These are phyloP conservation scores for Peromyscus aztecus DNA, from an alignment of 2,797 vertebrate species.

Conservation along the genomic window DNA sequence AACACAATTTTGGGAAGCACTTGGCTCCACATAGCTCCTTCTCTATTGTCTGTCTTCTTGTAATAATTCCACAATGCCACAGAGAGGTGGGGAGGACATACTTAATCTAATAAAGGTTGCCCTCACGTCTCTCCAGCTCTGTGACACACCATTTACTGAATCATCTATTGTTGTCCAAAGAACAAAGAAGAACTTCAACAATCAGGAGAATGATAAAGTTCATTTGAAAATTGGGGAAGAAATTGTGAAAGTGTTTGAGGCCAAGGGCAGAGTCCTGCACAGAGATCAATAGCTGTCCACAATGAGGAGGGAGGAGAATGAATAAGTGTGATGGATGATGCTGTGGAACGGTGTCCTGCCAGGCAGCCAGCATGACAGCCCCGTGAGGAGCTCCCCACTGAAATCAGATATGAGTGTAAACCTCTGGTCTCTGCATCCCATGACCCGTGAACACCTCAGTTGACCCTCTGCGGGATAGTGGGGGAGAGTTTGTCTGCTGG, in stretches of 20 bases:
- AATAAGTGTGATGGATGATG: slow-evolving; percentile 33
- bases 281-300: slow-evolving; percentile 79
- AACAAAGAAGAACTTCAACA: slow-evolving; percentile 73
- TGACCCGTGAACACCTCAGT: neutral
- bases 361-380: neutral
- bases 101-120: slow-evolving; percentile 76
- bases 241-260: slow-evolving; percentile 72
- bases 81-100: slow-evolving; percentile 56
- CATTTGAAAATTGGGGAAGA: slow-evolving; percentile 76
- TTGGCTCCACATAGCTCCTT: slow-evolving; percentile 5
- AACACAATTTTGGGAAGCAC: slow-evolving; percentile 52
- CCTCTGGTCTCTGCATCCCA: neutral
- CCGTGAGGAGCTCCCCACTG: fast-evolving
- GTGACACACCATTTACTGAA: slow-evolving; percentile 70
- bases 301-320: neutral
- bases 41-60: slow-evolving; percentile 14
- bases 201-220: slow-evolving; percentile 79
- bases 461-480: neutral
- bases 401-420: neutral
- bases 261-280: slow-evolving; percentile 49
- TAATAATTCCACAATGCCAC: neutral
- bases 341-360: neutral
- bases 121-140: slow-evolving; percentile 67
- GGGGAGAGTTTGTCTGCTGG: neutral
- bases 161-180: slow-evolving; percentile 74